Evolutionary conservation across 2,113 vertebrate species (phyloP), one percentile per base, ranked within the genome.

Genomic region (Urocynchramus pylzowi): DNA sequence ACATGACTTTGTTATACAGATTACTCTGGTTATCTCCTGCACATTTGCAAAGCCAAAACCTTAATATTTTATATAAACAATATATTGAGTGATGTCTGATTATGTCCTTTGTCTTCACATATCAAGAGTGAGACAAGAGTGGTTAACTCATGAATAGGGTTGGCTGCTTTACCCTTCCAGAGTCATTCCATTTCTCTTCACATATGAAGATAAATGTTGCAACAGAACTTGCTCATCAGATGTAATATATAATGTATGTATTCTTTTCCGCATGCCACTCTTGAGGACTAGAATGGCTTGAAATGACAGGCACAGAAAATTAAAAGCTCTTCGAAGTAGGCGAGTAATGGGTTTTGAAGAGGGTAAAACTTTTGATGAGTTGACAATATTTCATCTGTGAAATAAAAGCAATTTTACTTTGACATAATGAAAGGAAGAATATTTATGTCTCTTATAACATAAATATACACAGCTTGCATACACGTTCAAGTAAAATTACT

Each of bases 221-320:
- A 95, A 91, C 37, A 91, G 68, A 73, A 23, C 52, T 92, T 20
- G 68, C 63, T 86, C 88, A 77, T 89, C 79, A 97, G 69, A 70
- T 59, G 81, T 85, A 80, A 90, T 95, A 56, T 68, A 93, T 42
- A 81, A 69, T 35, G 21, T 63, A 74, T 71, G 35, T 74, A 87
- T 91, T 93, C 78, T 54, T 93, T 92, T 94, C 54, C 3, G 3
- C 63, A 45, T 68, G 44, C n/a, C 67, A 68, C 24, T 95, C 30
- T 73, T 30, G 71, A 71, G 57, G 69, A 60, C 21, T 23, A 85
- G 45, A 95, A 90, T 41, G 37, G 12, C 47, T 77, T 85, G 35
- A 74, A 47, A 78, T 91, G 61, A 87, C n/a, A 86, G 39, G 39
- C 30, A 76, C 6, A 16, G 73, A 95, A 96, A 96, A 92, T 93